Percentiles rank a stretch among this genome's conserved stretches.
phyloP scores from a whole-genome alignment of 2,113 vertebrate species.

The Holacanthus passer region DNA sequence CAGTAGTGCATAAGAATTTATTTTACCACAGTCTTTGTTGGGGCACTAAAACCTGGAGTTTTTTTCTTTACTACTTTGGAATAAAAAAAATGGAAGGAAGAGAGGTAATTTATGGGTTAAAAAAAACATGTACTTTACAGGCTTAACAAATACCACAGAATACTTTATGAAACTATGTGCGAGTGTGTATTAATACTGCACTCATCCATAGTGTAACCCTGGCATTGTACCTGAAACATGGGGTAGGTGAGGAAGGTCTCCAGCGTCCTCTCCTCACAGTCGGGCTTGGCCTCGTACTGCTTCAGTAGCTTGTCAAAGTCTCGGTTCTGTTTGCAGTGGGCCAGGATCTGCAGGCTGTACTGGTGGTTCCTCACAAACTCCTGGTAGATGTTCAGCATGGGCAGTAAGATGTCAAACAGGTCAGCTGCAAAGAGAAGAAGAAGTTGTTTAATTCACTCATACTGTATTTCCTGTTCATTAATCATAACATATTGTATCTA shows the following conservation, averaged over 20 bases:
- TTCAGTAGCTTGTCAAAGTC: constrained; percentile 99
- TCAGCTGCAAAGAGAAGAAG: constrained; percentile 85
- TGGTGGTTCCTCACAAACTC: constrained; percentile 99
- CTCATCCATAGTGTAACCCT: not conserved
- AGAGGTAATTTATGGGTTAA: no score
- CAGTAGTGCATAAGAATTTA: no score
- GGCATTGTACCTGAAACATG: constrained; percentile 89
- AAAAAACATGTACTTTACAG: not conserved
- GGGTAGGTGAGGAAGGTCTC: constrained; percentile 99
- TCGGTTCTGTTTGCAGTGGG: constrained; percentile 98
- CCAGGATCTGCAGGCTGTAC: constrained; percentile 98
- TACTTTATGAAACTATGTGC: not conserved
- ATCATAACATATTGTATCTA: not conserved
- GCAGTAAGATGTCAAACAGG: constrained; percentile 97
- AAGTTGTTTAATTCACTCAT: no score
- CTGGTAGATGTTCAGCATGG: constrained; percentile 99
- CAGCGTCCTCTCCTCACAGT: constrained; percentile 97
- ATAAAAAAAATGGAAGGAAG: not conserved
- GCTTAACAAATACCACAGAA: not conserved
- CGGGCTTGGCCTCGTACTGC: constrained; percentile 97
- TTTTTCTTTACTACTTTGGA: no score
- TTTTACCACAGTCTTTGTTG: no score
- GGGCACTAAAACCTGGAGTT: no score
- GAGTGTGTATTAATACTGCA: not conserved
- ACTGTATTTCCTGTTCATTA: not conserved